phyloP scores from a whole-genome alignment of 2,797 vertebrate species.

The Columba guinea region DNA sequence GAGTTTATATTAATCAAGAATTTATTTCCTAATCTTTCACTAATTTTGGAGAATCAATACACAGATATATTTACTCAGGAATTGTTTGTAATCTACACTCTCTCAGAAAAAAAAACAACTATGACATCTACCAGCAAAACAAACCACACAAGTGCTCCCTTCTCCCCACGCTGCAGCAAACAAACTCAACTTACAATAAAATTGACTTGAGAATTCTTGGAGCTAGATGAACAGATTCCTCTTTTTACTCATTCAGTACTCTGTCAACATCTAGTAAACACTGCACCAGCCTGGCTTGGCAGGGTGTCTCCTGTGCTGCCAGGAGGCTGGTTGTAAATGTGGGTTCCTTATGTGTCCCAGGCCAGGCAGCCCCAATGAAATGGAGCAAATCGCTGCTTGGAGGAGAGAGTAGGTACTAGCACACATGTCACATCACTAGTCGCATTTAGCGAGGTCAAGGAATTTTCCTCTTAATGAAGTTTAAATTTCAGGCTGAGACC shows the following conservation, averaged over 20 bases:
- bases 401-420: not conserved
- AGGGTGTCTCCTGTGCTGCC: not conserved
- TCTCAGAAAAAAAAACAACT: not conserved
- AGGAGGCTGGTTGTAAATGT: not conserved
- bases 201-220: not conserved
- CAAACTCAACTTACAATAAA: not conserved
- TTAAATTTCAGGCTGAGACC: not conserved
- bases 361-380: not conserved
- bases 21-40: not conserved
- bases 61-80: not conserved
- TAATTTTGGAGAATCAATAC: not conserved
- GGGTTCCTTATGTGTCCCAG: accelerated
- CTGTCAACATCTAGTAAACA: not conserved
- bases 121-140: not conserved
- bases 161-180: not conserved
- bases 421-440: not conserved
- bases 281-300: not conserved
- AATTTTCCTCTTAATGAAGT: not conserved
- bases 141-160: not conserved
- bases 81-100: not conserved
- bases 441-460: not conserved
- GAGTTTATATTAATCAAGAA: not conserved
- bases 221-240: not conserved
- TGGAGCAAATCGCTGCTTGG: not conserved
- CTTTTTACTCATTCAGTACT: not conserved